These are phyloP conservation scores for Ooceraea biroi DNA, from an alignment of 1,140 invertebrate genomes.

Conservation along the genomic window DNA sequence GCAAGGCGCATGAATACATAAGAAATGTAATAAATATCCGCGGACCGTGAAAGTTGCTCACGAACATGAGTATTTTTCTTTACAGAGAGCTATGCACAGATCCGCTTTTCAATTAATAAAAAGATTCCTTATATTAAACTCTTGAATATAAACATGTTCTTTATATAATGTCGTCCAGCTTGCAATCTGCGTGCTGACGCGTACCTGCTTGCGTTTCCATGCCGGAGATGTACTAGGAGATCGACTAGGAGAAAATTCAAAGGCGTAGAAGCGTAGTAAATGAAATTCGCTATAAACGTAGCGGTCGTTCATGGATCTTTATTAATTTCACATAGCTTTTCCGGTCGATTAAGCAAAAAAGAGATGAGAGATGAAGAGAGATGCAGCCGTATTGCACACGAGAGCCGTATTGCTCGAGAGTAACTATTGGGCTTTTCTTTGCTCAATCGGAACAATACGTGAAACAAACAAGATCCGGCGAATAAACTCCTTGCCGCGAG, in stretches of 20 bases:
- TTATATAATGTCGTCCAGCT: conserved; percentile 13
- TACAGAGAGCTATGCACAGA: neutral
- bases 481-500: conserved; percentile 1
- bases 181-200: conserved; percentile 25
- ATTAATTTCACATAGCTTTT: conserved; percentile 55
- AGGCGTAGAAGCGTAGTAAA: conserved; percentile 36
- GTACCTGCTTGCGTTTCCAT: conserved; percentile 9
- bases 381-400: too few relatives aligned
- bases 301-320: conserved; percentile 38
- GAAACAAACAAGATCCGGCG: conserved; percentile 30
- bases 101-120: conserved; percentile 32
- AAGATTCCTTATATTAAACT: conserved; percentile 26
- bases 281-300: conserved; percentile 39
- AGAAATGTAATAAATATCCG: conserved; percentile 5
- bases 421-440: conserved; percentile 28
- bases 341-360: conserved; percentile 26
- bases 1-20: conserved; percentile 1
- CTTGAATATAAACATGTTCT: conserved; percentile 23
- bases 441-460: conserved; percentile 1
- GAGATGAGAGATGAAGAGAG: too few relatives aligned
- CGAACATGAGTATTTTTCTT: neutral
- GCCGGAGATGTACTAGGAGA: neutral
- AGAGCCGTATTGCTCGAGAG: conserved; percentile 21
- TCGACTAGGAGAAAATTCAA: conserved; percentile 20
- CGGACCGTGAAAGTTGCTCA: neutral